Conservation (phyloP, 2,888 invertebrate species). For the Microplitis deprimator region DNA sequence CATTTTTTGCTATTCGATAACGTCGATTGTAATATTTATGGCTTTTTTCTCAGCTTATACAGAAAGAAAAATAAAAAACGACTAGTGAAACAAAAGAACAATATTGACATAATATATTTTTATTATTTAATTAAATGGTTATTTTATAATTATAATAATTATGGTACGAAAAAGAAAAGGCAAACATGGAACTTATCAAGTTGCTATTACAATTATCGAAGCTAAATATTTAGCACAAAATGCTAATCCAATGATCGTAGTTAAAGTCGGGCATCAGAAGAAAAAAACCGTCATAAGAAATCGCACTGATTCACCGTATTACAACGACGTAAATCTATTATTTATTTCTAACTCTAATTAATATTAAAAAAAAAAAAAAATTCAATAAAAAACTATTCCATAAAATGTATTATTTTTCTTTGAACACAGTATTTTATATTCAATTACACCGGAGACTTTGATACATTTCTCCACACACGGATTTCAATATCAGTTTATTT, state of each 20-base stretch:
- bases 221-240: constrained; percentile 75
- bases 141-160: background rate
- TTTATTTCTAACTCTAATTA: background rate
- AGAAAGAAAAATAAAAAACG: background rate
- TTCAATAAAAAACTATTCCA: background rate
- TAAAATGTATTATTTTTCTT: background rate
- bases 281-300: constrained; percentile 75
- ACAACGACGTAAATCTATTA: constrained; percentile 76
- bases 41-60: background rate
- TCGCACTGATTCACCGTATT: constrained; percentile 77
- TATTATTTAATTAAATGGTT: background rate
- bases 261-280: constrained; percentile 77
- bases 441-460: constrained; percentile 75
- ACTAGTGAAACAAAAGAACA: background rate
- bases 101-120: background rate
- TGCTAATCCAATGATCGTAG: constrained; percentile 76
- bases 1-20: background rate
- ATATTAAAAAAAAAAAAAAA: background rate
- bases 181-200: constrained; percentile 70
- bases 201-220: constrained; percentile 79
- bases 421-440: constrained; percentile 79
- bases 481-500: constrained; percentile 76
- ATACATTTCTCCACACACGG: constrained; percentile 74
- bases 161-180: constrained; percentile 43
- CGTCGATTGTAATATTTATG: constrained; percentile 11